Conservation (phyloP, 2,113 vertebrate genomes). For the Porphyrio hochstetteri region DNA sequence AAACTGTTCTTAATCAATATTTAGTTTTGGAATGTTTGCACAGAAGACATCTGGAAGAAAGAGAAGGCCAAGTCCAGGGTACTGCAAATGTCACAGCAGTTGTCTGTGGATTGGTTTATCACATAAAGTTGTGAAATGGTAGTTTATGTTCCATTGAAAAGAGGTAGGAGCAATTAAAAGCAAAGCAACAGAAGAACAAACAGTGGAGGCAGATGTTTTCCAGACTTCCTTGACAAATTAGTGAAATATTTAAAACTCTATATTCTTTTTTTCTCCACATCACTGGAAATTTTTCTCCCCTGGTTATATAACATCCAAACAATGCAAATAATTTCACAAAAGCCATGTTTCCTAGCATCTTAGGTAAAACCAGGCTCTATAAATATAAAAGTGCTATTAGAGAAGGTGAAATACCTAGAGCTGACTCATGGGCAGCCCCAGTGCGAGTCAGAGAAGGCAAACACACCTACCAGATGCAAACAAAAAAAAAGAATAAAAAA, state of each 20-base stretch:
- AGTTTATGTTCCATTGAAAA: slow-evolving; percentile 37
- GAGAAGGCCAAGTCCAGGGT: not conserved
- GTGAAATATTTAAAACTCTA: not conserved
- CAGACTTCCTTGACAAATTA: slow-evolving; percentile 38
- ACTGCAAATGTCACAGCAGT: not conserved
- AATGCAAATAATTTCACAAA: slow-evolving; percentile 18
- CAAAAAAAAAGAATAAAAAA: not conserved
- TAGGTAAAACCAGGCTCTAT: not conserved
- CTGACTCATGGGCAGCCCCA: not conserved
- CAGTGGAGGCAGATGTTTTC: slow-evolving; percentile 42
- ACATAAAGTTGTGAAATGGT: slow-evolving; percentile 17
- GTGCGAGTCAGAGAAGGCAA: not conserved
- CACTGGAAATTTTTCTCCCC: not conserved
- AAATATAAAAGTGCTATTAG: not conserved
- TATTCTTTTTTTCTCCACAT: not conserved
- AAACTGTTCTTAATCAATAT: slow-evolving; percentile 9
- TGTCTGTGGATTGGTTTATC: not conserved
- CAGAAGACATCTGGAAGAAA: not conserved
- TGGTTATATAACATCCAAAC: not conserved
- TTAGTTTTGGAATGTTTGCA: not conserved
- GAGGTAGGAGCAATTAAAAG: slow-evolving; percentile 49
- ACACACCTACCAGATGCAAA: not conserved
- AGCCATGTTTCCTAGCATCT: not conserved
- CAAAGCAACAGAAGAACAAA: slow-evolving; percentile 45
- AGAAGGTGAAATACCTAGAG: not conserved